Evolutionary conservation across 2,113 vertebrate genomes (phyloP), one percentile per base, ranked within the genome.

Genomic region (Hymenochirus boettgeri): DNA sequence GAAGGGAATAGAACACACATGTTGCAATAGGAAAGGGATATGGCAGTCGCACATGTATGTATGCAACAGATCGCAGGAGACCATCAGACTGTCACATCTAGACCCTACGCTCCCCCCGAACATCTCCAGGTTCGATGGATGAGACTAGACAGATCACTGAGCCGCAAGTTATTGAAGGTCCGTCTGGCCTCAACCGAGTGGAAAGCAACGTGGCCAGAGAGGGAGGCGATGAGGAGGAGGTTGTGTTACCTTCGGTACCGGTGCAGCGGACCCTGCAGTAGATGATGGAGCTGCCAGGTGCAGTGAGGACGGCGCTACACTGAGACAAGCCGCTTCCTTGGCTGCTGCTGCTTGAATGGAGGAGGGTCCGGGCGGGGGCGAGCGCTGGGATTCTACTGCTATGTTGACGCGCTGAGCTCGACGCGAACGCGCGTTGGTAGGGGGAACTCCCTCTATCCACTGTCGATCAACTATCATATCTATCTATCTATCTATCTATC

Each of bases 231-330:
- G 11, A 2, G 15, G 8, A 7, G 4, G 7, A 11, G 33, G 33
- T 9, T 13, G 10, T 13, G 6, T 35, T 35, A 35, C 33, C 33
- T 35, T 35, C 33, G 15, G 33, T 9, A 65, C 53, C 63, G 47
- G 63, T n/a, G n/a, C 21, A 39, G 11, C 22, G 18, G 24, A 23
- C 24, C 21, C 15, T 15, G 51, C 51, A 17, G 29, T 4, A 29
- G 37, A 31, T 65, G 52, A 21, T n/a, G 63, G 62, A 52, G 25
- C 53, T 54, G 42, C 6, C 88, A 86, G 83, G 88, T 88, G 69
- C 72, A 67, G 66, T 58, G 55, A 52, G 6, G 64, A 46, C 59
- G 63, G 42, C 18, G 63, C 54, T 57, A 17, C 52, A 71, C 10
- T 35, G 5, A 13, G 33, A 35, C 10, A 35, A 35, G 33, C 33